Percentiles rank a stretch among this genome's conserved stretches.
Conservation (phyloP, 1,140 invertebrate species). For the Nephotettix cincticeps region DNA sequence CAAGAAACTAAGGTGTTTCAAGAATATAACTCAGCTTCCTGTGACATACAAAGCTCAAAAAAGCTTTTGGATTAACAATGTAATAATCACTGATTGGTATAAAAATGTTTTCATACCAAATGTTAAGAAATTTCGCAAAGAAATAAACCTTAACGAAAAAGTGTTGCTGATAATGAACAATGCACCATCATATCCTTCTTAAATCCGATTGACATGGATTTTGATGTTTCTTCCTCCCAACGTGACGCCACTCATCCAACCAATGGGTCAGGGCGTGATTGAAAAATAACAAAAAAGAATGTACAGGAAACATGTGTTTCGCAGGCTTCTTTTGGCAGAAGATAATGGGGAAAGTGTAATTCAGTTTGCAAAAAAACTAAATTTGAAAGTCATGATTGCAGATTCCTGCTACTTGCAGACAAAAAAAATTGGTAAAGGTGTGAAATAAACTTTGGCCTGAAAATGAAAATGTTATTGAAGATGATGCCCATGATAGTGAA, state of each 20-base stretch:
- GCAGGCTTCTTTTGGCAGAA: not conserved
- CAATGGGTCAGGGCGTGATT: not conserved
- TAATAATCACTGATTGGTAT: not conserved
- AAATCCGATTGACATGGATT: too few species aligned
- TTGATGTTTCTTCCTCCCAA: not conserved
- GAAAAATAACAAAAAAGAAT: conserved; percentile 5
- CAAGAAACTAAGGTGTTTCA: conserved; percentile 7
- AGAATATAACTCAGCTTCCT: not conserved
- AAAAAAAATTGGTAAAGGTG: not conserved
- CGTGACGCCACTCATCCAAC: not conserved
- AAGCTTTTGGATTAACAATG: not conserved
- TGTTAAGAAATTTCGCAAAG: too few species aligned
- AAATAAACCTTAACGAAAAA: too few species aligned
- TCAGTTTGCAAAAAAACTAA: not conserved
- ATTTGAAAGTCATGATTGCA: too few species aligned
- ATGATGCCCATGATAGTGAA: not conserved
- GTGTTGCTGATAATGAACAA: too few species aligned
- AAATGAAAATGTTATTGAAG: not conserved
- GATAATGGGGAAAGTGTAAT: not conserved
- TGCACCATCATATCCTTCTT: too few species aligned
- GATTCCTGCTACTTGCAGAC: not conserved
- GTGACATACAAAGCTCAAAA: not conserved
- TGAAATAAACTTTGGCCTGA: not conserved
- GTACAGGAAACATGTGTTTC: conserved; percentile 1
- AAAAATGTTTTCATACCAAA: not conserved